Evolutionary conservation across 1,140 invertebrate genomes (phyloP), one percentile per base, ranked within the genome.

Genomic region (Globodera ellingtonae): DNA sequence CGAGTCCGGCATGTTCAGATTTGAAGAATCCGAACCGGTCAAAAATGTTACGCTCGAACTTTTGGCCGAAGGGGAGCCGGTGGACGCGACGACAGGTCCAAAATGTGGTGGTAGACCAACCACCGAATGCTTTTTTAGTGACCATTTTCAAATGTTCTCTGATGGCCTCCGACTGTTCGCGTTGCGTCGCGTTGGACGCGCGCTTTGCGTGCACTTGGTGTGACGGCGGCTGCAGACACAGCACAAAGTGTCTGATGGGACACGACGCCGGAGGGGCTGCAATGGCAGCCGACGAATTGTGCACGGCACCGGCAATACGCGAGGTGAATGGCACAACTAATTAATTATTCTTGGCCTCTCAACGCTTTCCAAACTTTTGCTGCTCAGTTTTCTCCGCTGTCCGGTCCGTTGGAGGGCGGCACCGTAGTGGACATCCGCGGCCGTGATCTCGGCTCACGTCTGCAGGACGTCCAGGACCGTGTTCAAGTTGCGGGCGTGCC

Each of bases 351-450:
- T 52, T 9, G 56, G 44, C n/a, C 18, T 48, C 0, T 79, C 10
- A 24, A 4, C 6, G 21, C n/a, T 46, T 89, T 91, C 18, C 56
- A 13, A 18, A 10, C 3, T 18, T 3, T 62, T 62, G 10, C 4
- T 35, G 35, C 3, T 52, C 87, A 94, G 93, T 96, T 98, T 83
- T 94, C 94, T 89, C 97, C 97, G 0, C 88, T 95, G 44, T 95
- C 94, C 89, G 97, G 97, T 15, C 97, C 96, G 10, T 93, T 96
- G 72, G 94, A 97, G 91, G 97, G 97, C 47, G 97, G 97, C 2
- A 98, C 97, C 35, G 89, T 95, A 52, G 93, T 99, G 0, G 97
- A 95, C 8, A 98, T 99, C 79, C 94, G 94, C 91, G 97, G 97
- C 8, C 94, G 94, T 87, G 98, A 99, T 91, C 92, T 99, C 46